Conservation (phyloP, 2,113 vertebrate genomes). For the Nothobranchius furzeri region DNA sequence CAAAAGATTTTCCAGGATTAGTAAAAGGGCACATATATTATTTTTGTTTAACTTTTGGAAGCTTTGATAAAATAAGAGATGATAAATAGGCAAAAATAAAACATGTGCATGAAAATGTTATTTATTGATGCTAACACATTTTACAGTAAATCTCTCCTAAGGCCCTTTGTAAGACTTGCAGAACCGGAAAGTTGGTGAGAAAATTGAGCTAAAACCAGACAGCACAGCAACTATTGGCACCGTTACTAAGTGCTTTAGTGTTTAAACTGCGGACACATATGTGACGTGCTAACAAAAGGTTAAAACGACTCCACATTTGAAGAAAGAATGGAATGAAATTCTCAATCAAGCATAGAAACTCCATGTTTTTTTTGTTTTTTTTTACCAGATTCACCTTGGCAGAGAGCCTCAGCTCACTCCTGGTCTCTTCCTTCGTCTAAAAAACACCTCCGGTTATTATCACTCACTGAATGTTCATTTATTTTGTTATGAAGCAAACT, state of each 20-base stretch:
- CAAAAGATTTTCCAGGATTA: constrained; percentile 17
- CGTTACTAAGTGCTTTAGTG: constrained; percentile 6
- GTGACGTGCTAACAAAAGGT: constrained; percentile 22
- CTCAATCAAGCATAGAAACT: no score
- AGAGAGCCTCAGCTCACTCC: constrained; percentile 25
- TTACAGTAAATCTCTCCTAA: no score
- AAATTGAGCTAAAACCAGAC: neutral
- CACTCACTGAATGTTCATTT: constrained; percentile 42
- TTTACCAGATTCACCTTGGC: constrained; percentile 1
- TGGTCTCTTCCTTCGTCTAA: neutral
- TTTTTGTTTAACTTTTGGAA: neutral
- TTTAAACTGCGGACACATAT: constrained; percentile 25
- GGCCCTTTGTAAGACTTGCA: neutral
- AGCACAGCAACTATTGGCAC: neutral
- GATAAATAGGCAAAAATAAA: no score
- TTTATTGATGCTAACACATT: no score
- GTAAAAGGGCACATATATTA: constrained; percentile 1
- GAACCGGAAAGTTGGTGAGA: neutral
- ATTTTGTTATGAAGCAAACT: constrained; percentile 38
- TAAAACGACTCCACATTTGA: no score
- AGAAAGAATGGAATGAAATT: no score
- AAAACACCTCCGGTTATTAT: constrained; percentile 37
- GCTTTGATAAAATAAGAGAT: no score
- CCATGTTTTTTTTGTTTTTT: no score
- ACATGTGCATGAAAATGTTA: no score